These are phyloP conservation scores for Metellina segmentata DNA, from an alignment of 2,888 invertebrate genomes.

Conservation along the genomic window DNA sequence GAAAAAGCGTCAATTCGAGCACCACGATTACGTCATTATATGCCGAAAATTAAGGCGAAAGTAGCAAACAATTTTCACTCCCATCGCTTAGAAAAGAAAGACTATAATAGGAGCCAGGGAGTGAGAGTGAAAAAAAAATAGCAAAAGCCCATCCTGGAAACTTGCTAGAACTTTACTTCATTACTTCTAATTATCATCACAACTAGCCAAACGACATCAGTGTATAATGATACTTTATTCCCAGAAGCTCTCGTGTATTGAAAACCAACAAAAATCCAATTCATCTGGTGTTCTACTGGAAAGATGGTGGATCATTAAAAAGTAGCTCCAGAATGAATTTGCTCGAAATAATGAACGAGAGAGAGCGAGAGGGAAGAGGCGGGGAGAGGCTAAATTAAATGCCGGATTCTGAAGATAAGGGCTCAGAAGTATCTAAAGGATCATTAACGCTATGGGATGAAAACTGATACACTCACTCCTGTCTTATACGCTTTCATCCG, in stretches of 20 bases:
- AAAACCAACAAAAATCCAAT: constrained; percentile 62
- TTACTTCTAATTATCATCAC: constrained; percentile 56
- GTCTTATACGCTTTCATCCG: constrained; percentile 17
- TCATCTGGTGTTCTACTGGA: constrained; percentile 44
- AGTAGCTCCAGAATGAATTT: constrained; percentile 25
- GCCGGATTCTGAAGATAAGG: constrained; percentile 51
- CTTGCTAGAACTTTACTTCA: constrained; percentile 54
- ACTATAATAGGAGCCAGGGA: background rate
- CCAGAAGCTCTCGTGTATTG: constrained; percentile 28
- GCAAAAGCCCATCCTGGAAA: constrained; percentile 37
- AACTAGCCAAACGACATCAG: constrained; percentile 45
- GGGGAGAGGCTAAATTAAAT: constrained; percentile 51
- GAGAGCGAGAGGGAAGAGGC: background rate
- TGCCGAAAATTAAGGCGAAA: background rate
- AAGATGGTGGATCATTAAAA: constrained; percentile 57
- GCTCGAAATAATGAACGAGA: constrained; percentile 44
- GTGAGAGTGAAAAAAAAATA: background rate
- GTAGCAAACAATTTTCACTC: background rate
- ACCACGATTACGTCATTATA: background rate
- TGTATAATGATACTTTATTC: constrained; percentile 44
- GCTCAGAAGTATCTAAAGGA: constrained; percentile 46
- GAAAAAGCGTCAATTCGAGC: background rate
- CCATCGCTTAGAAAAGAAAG: background rate
- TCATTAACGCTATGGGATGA: constrained; percentile 53
- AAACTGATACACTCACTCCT: constrained; percentile 32